These are phyloP conservation scores for Platycheirus albimanus DNA, from an alignment of 2,888 invertebrate species.

Conservation along the genomic window DNA sequence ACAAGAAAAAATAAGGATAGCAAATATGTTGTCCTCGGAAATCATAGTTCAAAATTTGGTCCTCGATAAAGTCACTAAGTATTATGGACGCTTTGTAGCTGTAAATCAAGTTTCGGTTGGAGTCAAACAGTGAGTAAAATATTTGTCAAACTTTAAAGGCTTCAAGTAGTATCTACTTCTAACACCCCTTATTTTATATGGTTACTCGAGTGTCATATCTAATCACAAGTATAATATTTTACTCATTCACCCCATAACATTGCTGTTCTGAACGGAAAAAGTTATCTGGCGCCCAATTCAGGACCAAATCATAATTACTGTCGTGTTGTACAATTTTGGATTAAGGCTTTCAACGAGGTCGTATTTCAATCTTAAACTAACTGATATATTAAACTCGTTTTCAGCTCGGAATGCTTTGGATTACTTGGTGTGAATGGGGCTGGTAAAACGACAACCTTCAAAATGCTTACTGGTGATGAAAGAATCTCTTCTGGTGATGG, in stretches of 20 bases:
- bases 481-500: conserved; percentile 88
- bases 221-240: no score
- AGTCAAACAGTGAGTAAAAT: conserved; percentile 79
- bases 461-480: conserved; percentile 94
- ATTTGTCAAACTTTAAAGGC: background rate
- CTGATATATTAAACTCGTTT: background rate
- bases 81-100: conserved; percentile 89
- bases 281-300: background rate
- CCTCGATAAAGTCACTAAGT: conserved; percentile 88
- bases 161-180: no score
- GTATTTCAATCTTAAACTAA: no score
- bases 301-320: background rate
- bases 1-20: conserved; percentile 84
- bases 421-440: conserved; percentile 93
- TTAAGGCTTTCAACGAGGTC: no score
- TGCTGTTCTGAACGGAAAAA: no score
- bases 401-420: conserved; percentile 82
- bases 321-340: no score
- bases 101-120: conserved; percentile 89
- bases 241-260: no score
- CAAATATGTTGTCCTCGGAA: conserved; percentile 80
- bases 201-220: no score
- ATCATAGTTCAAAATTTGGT: conserved; percentile 84
- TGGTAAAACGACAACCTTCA: conserved; percentile 94
- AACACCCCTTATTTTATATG: no score